A percentile compares a stretch with the other conserved stretches of the same genome.
phyloP scores from a whole-genome alignment of 2,113 vertebrate genomes.

The Pongo abelii region DNA sequence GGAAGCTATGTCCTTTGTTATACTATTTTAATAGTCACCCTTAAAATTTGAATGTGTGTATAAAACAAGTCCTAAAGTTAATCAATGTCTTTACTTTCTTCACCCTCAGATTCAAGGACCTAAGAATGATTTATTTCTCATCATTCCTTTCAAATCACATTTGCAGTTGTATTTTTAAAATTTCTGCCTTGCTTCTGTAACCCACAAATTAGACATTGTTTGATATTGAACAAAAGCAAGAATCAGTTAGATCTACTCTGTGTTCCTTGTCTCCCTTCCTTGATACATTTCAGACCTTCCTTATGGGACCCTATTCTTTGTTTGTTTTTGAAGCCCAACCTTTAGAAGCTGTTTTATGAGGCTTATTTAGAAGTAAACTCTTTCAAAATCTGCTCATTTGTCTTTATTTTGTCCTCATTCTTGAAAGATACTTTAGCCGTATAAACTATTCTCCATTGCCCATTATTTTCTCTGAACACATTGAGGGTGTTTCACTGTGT shows the following conservation, averaged over 20 bases:
- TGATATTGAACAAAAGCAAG: background rate
- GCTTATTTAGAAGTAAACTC: background rate
- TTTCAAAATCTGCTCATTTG: background rate
- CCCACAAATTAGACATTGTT: background rate
- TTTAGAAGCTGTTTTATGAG: background rate
- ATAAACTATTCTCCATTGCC: background rate
- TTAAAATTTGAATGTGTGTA: background rate
- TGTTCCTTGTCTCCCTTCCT: background rate
- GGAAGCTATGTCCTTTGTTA: background rate
- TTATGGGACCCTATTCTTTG: background rate
- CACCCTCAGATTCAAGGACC: background rate
- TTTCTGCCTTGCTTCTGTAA: background rate
- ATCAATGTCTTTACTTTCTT: background rate
- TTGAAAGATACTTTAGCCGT: background rate
- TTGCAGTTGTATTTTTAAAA: background rate
- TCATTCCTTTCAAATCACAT: background rate
- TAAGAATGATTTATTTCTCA: background rate
- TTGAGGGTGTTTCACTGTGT: background rate
- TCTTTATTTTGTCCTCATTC: constrained; percentile 33
- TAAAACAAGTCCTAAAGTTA: background rate
- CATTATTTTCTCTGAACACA: background rate
- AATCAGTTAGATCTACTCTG: background rate
- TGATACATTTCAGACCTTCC: background rate
- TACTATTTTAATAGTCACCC: background rate
- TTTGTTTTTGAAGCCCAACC: background rate